Base-by-base conservation (phyloP, 2,888 invertebrate genomes). In the Tridacna gigas region DNA sequence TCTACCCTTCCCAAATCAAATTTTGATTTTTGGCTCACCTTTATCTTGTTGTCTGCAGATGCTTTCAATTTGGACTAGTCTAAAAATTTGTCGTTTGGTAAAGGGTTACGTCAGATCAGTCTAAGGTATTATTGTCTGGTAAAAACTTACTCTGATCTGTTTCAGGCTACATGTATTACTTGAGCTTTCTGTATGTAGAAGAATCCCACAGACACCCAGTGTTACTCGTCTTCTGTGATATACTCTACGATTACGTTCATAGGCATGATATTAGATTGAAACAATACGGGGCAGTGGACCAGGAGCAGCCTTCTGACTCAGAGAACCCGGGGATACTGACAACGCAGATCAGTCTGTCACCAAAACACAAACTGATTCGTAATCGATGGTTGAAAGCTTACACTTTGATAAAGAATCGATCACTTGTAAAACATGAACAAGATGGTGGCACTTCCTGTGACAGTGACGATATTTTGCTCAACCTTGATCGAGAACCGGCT, bases 161-260 rank as follows among this genome's bases (percentile, higher is more conserved):
- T 83, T 60, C 80, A 89, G 89, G 88, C 26, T 88, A 88, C 37
- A 80, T 86, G 78, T 82, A 83, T 20, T 89, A 86, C 77, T 67
- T 88, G 28, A 88, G 86, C 74, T 88, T 88, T 28, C 80, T 89
- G 22, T 82, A 86, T 66, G 74, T 89, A 1, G 89, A 89, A 28
- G 79, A 86, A 47, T 83, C 78, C n/a, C 89, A 89, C 60, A 80
- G 87, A 20, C 89, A 89, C 20, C 89, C 89, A 2, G 89, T 89
- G n/a, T 45, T 88, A 28, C 79, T 89, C 9, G 85, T 85, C 13
- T 89, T 86, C 77, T 89, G 88, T 82, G 87, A 89, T 69, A 79
- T 77, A 37, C 56, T 89, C n/a, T 26, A 82, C 9, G 82, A 84
- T 60, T 63, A 18, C 12, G 61, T 47, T 45, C 75, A 71, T 15